Conservation (phyloP, 2,113 vertebrate genomes). For the Rhagologus leucostigma region DNA sequence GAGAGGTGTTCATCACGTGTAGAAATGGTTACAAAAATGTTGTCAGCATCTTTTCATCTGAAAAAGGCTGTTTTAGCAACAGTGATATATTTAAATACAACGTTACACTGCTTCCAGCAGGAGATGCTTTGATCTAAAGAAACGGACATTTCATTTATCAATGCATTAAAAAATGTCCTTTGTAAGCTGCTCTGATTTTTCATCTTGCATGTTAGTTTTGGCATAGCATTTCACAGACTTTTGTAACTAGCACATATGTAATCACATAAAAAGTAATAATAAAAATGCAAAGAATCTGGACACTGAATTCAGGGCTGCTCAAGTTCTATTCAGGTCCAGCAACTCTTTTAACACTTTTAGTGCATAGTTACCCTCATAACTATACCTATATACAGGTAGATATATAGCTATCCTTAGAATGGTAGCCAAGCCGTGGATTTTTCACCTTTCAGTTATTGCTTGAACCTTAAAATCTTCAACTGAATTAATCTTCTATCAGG, state of each 20-base stretch:
- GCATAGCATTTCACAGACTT: background rate
- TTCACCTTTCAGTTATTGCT: background rate
- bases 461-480: background rate
- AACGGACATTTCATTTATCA: background rate
- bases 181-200: background rate
- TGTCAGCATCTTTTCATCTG: background rate
- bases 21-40: background rate
- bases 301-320: background rate
- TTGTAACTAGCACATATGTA: background rate
- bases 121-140: background rate
- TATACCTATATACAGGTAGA: background rate
- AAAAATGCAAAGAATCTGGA: background rate
- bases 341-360: background rate
- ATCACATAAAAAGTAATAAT: background rate
- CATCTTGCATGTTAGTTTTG: conserved; percentile 16
- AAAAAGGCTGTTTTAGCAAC: background rate
- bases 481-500: background rate
- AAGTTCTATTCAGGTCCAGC: background rate
- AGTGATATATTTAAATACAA: background rate
- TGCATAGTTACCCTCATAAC: background rate
- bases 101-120: background rate
- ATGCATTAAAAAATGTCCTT: background rate
- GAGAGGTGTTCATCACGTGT: background rate
- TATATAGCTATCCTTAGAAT: background rate
- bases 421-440: background rate